Percentiles rank a stretch among this genome's conserved stretches.
phyloP scores from a whole-genome alignment of 2,113 vertebrate species.

The Noturus placidus region DNA sequence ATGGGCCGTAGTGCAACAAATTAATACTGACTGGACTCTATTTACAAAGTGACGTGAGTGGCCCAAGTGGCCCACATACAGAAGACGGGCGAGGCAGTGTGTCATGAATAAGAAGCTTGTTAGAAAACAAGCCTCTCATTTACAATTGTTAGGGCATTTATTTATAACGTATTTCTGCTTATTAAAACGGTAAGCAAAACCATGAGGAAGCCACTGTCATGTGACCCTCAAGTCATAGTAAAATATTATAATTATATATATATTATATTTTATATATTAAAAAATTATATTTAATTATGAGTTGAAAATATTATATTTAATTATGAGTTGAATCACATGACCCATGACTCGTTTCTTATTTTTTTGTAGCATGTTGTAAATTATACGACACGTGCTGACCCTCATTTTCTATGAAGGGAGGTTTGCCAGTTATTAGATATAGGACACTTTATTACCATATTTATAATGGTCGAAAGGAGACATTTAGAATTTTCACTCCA shows the following conservation, averaged over 20 bases:
- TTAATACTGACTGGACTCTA: slow-evolving; percentile 30
- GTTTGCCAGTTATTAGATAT: neutral
- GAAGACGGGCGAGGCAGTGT: neutral
- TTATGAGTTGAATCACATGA: neutral
- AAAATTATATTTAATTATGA: too few relatives aligned
- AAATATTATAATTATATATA: too few relatives aligned
- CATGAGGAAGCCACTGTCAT: neutral
- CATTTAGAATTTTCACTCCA: too few relatives aligned
- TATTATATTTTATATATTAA: too few relatives aligned
- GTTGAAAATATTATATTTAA: too few relatives aligned
- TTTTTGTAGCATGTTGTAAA: neutral
- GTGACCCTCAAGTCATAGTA: neutral
- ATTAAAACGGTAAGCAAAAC: neutral
- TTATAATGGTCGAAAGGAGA: neutral
- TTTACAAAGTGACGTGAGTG: slow-evolving; percentile 9
- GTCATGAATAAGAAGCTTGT: slow-evolving; percentile 18
- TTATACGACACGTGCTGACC: neutral
- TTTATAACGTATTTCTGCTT: neutral
- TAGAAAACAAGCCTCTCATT: slow-evolving; percentile 12
- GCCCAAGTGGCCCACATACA: slow-evolving; percentile 19
- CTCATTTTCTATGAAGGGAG: neutral
- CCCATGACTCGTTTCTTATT: neutral
- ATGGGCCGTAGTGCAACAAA: slow-evolving; percentile 4
- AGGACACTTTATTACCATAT: neutral
- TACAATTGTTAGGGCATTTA: slow-evolving; percentile 10